A percentile compares a stretch with the other conserved stretches of the same genome.
Conservation (phyloP, 2,797 vertebrate species). For the Gallinago stenura region DNA sequence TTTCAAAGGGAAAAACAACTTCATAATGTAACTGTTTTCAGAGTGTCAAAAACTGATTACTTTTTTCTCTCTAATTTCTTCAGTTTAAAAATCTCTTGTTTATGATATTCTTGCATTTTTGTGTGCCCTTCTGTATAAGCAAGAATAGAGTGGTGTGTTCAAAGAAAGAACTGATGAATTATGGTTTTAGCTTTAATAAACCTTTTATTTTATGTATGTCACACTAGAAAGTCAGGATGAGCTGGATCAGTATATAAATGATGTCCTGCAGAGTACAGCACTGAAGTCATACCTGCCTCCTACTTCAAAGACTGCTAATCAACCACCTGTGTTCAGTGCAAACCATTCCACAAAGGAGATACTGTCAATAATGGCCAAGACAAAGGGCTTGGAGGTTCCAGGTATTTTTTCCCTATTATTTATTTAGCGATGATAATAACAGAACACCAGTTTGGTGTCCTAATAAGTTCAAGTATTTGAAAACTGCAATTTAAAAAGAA, state of each 20-base stretch:
- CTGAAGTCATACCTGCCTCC: slow-evolving; percentile 88
- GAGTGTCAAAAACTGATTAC: not conserved
- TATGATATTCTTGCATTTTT: not conserved
- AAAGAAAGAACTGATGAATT: not conserved
- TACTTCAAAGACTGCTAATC: slow-evolving; percentile 81
- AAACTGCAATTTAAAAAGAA: not conserved
- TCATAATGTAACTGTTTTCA: not conserved
- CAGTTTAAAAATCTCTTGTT: not conserved
- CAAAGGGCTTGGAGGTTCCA: slow-evolving; percentile 90
- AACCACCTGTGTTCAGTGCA: slow-evolving; percentile 89
- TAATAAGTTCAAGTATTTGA: not conserved
- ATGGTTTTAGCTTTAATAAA: slow-evolving; percentile 6
- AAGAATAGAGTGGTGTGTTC: not conserved
- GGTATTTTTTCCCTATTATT: slow-evolving; percentile 82
- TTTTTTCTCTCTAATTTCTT: not conserved
- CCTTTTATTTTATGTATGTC: not conserved
- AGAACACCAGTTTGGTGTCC: not conserved
- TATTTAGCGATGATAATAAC: not conserved
- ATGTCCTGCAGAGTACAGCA: slow-evolving; percentile 89
- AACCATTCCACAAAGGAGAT: slow-evolving; percentile 94
- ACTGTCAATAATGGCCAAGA: slow-evolving; percentile 93
- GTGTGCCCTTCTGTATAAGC: not conserved
- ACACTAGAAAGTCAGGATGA: slow-evolving; percentile 82
- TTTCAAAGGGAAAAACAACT: not conserved
- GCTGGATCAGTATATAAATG: slow-evolving; percentile 92